Conservation (phyloP, 2,113 vertebrate species). For the Hippocampus comes region DNA sequence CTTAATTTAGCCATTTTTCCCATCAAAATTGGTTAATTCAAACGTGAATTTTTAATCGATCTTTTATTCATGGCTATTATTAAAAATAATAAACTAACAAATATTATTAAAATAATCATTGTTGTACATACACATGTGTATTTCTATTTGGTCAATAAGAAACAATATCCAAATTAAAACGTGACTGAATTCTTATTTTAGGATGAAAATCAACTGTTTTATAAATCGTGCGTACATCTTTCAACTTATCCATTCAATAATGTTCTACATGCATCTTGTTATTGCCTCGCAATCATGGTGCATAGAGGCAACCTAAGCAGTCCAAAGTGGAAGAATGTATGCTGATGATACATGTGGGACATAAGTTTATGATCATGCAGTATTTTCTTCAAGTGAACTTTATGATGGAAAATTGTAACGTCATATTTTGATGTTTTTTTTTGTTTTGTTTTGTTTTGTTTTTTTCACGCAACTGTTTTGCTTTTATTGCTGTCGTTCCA, state of each 20-base stretch:
- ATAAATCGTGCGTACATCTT: background rate
- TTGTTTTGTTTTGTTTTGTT: background rate
- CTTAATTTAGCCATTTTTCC: background rate
- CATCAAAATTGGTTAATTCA: background rate
- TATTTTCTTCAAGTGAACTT: background rate
- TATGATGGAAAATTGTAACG: background rate
- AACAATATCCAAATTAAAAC: background rate
- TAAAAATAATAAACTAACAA: background rate
- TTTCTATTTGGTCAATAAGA: background rate
- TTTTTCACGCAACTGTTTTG: background rate
- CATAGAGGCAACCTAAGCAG: background rate
- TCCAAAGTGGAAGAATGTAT: background rate
- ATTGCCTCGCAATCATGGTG: background rate
- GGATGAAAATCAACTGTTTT: background rate
- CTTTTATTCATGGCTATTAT: background rate
- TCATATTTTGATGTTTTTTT: background rate
- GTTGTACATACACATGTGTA: background rate
- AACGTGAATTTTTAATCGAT: background rate
- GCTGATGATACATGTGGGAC: background rate
- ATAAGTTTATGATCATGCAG: background rate
- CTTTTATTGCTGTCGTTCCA: constrained; percentile 8
- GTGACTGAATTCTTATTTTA: background rate
- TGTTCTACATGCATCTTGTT: background rate
- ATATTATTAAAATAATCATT: background rate
- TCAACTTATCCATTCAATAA: background rate